A percentile compares a stretch with the other conserved stretches of the same genome.
These are phyloP conservation scores for Felis chaus DNA, from an alignment of 2,113 vertebrate species.

Conservation along the genomic window DNA sequence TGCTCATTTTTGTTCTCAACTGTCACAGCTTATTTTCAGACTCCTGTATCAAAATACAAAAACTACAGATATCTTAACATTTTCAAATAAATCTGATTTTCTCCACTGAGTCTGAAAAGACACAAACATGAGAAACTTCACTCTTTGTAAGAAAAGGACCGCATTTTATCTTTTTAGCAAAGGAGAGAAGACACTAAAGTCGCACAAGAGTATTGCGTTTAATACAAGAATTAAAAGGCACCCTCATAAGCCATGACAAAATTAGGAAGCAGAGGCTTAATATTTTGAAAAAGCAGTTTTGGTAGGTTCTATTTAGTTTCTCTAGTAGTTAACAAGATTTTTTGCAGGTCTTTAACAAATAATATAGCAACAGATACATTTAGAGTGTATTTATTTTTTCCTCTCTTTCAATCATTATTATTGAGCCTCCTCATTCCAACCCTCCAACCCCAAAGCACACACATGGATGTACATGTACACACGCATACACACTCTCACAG, in stretches of 20 bases:
- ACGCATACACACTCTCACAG: too few species aligned
- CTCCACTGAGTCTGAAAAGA: not conserved
- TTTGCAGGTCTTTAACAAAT: not conserved
- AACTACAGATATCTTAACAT: not conserved
- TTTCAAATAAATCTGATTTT: not conserved
- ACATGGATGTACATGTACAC: accelerated
- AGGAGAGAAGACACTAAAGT: not conserved
- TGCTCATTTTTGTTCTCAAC: not conserved
- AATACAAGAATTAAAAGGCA: not conserved
- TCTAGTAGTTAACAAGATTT: not conserved
- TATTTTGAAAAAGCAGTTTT: not conserved
- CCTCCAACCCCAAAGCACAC: not conserved
- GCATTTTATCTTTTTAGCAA: not conserved
- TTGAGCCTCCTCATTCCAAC: not conserved
- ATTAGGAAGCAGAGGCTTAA: not conserved
- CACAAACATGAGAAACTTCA: not conserved
- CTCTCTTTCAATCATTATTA: not conserved
- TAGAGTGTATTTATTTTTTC: not conserved
- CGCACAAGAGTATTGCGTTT: not conserved
- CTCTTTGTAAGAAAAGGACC: not conserved
- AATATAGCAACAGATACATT: not conserved
- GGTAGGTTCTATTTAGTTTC: not conserved
- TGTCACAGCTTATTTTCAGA: not conserved
- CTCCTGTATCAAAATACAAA: not conserved
- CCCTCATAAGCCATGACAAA: not conserved